A percentile compares a stretch with the other conserved stretches of the same genome.
phyloP scores from a whole-genome alignment of 2,888 invertebrate species.

The Himalopsyche anomala region DNA sequence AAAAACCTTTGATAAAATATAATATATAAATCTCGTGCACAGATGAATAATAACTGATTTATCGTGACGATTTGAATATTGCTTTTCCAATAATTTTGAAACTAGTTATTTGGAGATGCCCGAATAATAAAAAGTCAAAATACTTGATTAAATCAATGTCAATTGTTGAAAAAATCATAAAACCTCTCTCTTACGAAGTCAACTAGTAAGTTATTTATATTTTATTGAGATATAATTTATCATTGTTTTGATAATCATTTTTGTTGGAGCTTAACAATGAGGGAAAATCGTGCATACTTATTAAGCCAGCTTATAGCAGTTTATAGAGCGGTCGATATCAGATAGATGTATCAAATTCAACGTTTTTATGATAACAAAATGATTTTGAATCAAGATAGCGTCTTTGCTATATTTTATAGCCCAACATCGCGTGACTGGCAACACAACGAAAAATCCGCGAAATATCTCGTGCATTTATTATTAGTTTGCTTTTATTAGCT shows the following conservation, averaged over 20 bases:
- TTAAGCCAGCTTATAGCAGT: not conserved
- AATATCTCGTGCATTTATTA: constrained; percentile 3
- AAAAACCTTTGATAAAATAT: too few species aligned
- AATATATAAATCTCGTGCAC: too few species aligned
- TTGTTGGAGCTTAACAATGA: not conserved
- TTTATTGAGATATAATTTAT: too few species aligned
- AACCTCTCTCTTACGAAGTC: too few species aligned
- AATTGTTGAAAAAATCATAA: too few species aligned
- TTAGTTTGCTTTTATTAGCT: not conserved
- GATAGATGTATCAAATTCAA: constrained; percentile 30
- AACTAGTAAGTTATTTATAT: too few species aligned
- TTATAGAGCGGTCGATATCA: not conserved
- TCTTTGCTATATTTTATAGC: constrained; percentile 1
- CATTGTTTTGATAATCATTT: not conserved
- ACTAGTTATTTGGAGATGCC: too few species aligned
- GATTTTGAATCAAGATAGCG: not conserved
- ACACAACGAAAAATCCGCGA: not conserved
- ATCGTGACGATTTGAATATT: too few species aligned
- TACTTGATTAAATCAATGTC: too few species aligned
- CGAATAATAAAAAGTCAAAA: too few species aligned
- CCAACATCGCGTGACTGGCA: constrained; percentile 26
- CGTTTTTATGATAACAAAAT: constrained; percentile 34
- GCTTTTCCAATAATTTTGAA: too few species aligned
- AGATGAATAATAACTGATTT: too few species aligned
- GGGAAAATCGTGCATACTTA: not conserved